Evolutionary conservation across 2,113 vertebrate genomes (phyloP), one percentile per base, ranked within the genome.

Genomic region (Jaculus jaculus): DNA sequence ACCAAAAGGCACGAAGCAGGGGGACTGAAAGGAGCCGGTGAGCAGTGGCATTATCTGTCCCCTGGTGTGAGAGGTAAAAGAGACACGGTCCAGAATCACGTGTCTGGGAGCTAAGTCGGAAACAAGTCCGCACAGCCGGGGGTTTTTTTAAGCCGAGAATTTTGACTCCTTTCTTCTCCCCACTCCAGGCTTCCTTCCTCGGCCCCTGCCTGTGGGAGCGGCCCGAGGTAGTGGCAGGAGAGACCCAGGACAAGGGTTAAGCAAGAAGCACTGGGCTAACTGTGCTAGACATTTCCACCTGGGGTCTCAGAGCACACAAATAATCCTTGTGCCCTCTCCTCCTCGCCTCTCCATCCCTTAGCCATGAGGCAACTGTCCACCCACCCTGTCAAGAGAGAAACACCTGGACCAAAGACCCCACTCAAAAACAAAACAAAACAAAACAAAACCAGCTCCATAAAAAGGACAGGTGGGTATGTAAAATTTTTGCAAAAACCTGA

Each of bases 401-500:
- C 0, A 0, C 12, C 68, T 13, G 37, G 17, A 72, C 75, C 87
- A 37, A 95, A 66, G 65, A 82, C 69, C 39, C 3, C 0, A 23
- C 78, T 63, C 66, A 69, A 60, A 66, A 89, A 84, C 7, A 20
- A 54, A 54, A 54, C 15, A 54, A 54, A 54, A 2, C 6, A 54
- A 54, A 54, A 54, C 20, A 68, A 88, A 71, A 4, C 16, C 47
- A 10, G 34, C 61, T 20, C 42, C 26, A 11, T 23, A n/a, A 73
- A 69, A 84, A 84, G 32, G 54, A 51, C 4, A 18, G 10, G 30
- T 3, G 13, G 24, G 93, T 89, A 93, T 17, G 51, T 83, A 93
- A 92, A 69, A 74, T 63, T 37, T 93, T 72, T 95, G 37, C 85
- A 93, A 96, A 96, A 94, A 90, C 60, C 51, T 60, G 82, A 93